Percentiles rank a stretch among this genome's conserved stretches.
phyloP scores from a whole-genome alignment of 2,113 vertebrate species.

The Fulica atra region DNA sequence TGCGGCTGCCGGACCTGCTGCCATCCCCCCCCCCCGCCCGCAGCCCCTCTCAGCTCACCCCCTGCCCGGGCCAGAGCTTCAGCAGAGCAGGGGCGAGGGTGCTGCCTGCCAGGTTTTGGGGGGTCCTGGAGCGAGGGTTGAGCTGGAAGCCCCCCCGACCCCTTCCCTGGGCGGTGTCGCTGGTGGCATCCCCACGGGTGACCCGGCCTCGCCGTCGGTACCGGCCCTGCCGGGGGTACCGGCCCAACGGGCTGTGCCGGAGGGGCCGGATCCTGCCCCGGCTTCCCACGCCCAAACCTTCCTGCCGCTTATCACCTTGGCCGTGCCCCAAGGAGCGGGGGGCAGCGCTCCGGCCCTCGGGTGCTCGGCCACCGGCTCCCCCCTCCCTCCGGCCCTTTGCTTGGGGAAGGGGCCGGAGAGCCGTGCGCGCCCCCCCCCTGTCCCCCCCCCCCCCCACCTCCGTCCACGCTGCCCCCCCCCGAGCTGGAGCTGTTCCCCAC shows the following conservation, averaged over 20 bases:
- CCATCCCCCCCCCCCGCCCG: rapidly evolving
- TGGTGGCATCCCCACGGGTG: rapidly evolving
- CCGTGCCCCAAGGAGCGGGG: neutral
- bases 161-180: neutral
- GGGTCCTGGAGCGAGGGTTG: neutral
- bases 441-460: rapidly evolving
- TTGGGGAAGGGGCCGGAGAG: rapidly evolving
- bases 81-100: neutral
- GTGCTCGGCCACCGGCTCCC: rapidly evolving
- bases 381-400: neutral
- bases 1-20: neutral
- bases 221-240: neutral
- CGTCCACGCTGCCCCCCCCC: too few relatives aligned
- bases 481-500: neutral
- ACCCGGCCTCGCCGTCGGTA: neutral
- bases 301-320: neutral
- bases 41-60: neutral
- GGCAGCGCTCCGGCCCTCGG: neutral
- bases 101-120: neutral
- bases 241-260: neutral
- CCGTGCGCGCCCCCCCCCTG: neutral
- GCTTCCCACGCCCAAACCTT: neutral
- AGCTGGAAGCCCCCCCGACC: too few relatives aligned
- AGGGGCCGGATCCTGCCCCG: neutral
- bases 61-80: rapidly evolving